A percentile compares a stretch with the other conserved stretches of the same genome.
Conservation (phyloP, 2,888 invertebrate species). For the Tigriopus californicus region DNA sequence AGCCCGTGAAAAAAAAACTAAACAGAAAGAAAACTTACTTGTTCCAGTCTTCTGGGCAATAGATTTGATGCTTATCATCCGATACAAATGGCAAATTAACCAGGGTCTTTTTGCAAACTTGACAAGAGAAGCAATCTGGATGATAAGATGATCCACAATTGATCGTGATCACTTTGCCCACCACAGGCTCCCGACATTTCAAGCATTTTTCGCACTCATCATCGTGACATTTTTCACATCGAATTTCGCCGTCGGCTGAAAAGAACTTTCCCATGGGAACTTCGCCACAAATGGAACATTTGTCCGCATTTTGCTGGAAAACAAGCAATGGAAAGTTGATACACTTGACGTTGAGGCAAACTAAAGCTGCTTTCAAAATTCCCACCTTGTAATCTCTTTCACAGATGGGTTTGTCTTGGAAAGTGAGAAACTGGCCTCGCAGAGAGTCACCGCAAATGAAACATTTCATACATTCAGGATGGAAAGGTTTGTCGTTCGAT, state of each 20-base stretch:
- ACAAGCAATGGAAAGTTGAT: not conserved
- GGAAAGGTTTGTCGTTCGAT: constrained; percentile 1
- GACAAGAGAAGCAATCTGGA: constrained; percentile 6
- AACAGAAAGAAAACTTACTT: not conserved
- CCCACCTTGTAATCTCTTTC: constrained; percentile 12
- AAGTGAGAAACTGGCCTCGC: constrained; percentile 1
- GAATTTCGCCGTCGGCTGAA: not conserved
- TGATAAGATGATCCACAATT: not conserved
- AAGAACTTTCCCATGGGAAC: constrained; percentile 7
- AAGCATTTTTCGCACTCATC: constrained; percentile 4
- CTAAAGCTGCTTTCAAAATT: too few species aligned
- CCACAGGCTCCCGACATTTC: not conserved
- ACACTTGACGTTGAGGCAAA: too few species aligned
- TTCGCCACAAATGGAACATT: constrained; percentile 12
- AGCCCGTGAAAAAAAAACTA: too few species aligned
- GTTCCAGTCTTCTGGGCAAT: constrained; percentile 4
- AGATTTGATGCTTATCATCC: constrained; percentile 1
- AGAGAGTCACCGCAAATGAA: constrained; percentile 9
- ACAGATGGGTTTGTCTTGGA: constrained; percentile 9
- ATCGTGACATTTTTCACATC: constrained; percentile 9
- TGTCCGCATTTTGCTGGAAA: constrained; percentile 1
- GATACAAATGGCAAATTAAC: not conserved
- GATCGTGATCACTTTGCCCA: constrained; percentile 3
- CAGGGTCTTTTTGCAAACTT: constrained; percentile 1
- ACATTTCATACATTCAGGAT: constrained; percentile 12